Base-by-base conservation (phyloP, 2,797 vertebrate species). In the Setipinna tenuifilis region DNA sequence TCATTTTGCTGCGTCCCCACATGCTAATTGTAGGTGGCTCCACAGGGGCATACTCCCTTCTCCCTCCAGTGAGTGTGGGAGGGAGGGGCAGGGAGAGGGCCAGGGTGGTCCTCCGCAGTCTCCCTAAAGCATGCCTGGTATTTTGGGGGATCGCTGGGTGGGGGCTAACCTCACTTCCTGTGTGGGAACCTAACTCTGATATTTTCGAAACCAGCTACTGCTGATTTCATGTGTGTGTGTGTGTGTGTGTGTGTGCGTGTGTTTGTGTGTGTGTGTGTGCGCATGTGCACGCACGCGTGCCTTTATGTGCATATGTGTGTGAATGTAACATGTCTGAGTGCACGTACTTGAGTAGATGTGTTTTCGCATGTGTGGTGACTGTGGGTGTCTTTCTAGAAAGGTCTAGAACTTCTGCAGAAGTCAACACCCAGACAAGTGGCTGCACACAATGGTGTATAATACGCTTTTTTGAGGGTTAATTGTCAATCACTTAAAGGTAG, bases 41-140 rank as follows among this genome's bases (percentile, higher is more conserved):
- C 35, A 41, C 35, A 41, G 35, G 35, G 35, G 35, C 35, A 41
- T 5, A 2, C 35, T 41, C 35, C 35, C 35, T 41, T 41, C 35
- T 41, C 2, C 35, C 5, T 41, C n/a, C n/a, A 48, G 50, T 54
- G 50, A 54, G 50, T 54, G 50, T 9, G 50, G 50, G 50, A 54
- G 50, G 2, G 50, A 54, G 50, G 2, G 50, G 7, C 50, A 41
- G 90, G 9, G 50, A 10, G 50, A 54, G 85, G n/a, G 85, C 84
- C 86, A 82, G 58, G 21, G 87, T 71, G 65, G 65, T 71, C 65
- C 65, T 71, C 25, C 65, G 28, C 2, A 3, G 65, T 11, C 25
- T 23, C 25, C 28, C 25, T 14, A 14, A 71, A 71, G 65, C 25
- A 14, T 25, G 25, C 23, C 65, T 71, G 65, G 25, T 68, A 31